A percentile compares a stretch with the other conserved stretches of the same genome.
phyloP scores from a whole-genome alignment of 2,888 invertebrate genomes.

The Eupithecia subfuscata region DNA sequence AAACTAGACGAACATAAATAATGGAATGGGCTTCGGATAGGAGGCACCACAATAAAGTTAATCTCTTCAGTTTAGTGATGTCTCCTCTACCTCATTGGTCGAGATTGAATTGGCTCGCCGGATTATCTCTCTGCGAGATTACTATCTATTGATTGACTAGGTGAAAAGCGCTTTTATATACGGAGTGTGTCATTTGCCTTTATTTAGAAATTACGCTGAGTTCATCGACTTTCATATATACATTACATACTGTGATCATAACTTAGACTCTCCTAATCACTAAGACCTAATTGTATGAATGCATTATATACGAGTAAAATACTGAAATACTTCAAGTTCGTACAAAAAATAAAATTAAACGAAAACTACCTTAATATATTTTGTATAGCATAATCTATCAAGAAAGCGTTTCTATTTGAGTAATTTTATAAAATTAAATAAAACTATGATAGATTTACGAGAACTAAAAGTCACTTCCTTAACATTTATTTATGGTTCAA shows the following conservation, averaged over 20 bases:
- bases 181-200: no score
- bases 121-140: conserved; percentile 2
- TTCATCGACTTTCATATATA: no score
- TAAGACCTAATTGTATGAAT: no score
- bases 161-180: no score
- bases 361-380: not conserved
- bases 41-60: not conserved
- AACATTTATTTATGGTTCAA: not conserved
- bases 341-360: not conserved
- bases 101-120: conserved; percentile 12
- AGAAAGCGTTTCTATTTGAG: not conserved
- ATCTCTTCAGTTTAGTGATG: not conserved
- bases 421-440: not conserved
- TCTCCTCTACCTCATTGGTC: not conserved
- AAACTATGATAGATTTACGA: not conserved
- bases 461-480: conserved; percentile 2
- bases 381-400: not conserved
- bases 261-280: no score
- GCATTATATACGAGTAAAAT: no score
- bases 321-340: not conserved
- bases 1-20: not conserved
- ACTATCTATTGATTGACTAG: not conserved
- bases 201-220: no score
- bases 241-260: no score
- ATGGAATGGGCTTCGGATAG: not conserved